Percentiles rank a stretch among this genome's conserved stretches.
These are phyloP conservation scores for Thaleichthys pacificus DNA, from an alignment of 2,797 vertebrate species.

Conservation along the genomic window DNA sequence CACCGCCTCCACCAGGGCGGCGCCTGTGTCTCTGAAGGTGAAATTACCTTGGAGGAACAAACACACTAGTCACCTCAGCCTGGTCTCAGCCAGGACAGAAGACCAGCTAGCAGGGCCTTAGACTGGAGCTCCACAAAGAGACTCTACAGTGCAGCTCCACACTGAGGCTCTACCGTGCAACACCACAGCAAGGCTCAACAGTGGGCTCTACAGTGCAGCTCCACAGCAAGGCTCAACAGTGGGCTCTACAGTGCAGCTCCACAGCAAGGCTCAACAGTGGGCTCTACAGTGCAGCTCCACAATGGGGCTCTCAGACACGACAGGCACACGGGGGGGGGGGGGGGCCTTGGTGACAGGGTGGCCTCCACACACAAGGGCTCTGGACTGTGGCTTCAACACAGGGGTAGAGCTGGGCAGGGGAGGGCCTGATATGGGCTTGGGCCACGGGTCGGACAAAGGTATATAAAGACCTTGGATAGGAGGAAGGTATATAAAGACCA, in stretches of 20 bases:
- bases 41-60: constrained; percentile 64
- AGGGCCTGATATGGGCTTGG: neutral
- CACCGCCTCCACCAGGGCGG: constrained; percentile 59
- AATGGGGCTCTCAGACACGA: neutral
- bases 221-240: neutral
- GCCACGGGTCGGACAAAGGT: neutral
- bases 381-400: neutral
- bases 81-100: constrained; percentile 1
- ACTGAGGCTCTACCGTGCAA: neutral
- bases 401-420: neutral
- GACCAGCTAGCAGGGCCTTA: neutral
- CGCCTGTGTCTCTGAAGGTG: constrained; percentile 65
- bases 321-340: neutral
- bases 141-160: neutral
- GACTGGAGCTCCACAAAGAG: neutral
- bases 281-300: neutral
- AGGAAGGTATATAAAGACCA: neutral
- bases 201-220: neutral
- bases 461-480: neutral
- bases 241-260: neutral
- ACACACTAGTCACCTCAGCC: constrained; percentile 48
- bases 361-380: neutral
- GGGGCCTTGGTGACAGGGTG: neutral
- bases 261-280: neutral
- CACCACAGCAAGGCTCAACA: neutral